Evolutionary conservation across 2,888 invertebrate genomes (phyloP).

Genomic region (Myopa tessellatipennis): DNA sequence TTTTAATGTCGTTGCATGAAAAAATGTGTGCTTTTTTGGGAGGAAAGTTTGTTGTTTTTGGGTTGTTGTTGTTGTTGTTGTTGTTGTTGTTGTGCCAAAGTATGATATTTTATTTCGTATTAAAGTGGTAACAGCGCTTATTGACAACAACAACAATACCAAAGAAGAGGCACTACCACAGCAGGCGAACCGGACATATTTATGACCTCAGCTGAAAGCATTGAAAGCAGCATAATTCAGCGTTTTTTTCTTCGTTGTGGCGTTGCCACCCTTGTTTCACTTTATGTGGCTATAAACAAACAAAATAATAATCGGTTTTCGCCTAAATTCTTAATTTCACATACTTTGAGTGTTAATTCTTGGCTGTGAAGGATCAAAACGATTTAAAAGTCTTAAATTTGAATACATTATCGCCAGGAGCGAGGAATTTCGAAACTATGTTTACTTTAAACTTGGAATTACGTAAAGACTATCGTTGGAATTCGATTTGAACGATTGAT

Average conservation of each 20-base stretch:
- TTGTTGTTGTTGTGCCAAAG: background rate
- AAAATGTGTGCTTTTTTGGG: background rate
- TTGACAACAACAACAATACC: background rate
- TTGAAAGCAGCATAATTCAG: slow-evolving; percentile 1
- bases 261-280: background rate
- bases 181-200: no score
- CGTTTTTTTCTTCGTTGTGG: background rate
- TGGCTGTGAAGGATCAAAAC: no score
- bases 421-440: no score
- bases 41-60: background rate
- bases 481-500: no score
- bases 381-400: no score
- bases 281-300: background rate
- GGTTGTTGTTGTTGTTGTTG: background rate
- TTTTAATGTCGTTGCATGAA: background rate
- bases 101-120: background rate
- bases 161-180: background rate
- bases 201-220: background rate
- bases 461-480: no score
- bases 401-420: no score
- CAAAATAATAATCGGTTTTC: no score
- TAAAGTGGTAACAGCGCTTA: background rate
- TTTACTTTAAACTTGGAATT: no score
- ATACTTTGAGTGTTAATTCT: no score
- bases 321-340: no score